phyloP scores from a whole-genome alignment of 2,888 invertebrate genomes.

The Hydrotaea diabolus region DNA sequence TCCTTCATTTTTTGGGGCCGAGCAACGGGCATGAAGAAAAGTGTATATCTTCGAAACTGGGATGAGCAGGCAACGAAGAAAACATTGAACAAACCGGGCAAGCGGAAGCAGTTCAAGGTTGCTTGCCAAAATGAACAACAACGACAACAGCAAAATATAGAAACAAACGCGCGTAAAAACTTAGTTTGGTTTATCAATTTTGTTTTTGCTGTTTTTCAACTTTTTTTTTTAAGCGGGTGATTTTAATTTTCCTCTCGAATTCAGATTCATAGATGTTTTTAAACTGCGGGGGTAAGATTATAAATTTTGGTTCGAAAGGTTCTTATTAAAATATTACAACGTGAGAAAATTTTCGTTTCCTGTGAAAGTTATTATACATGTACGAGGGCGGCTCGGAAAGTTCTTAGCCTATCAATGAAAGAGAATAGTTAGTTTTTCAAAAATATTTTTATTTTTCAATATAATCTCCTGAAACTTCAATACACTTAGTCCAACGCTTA shows the following conservation, averaged over 20 bases:
- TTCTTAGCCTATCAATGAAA: too few species aligned
- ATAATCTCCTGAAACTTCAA: too few species aligned
- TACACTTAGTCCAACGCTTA: too few species aligned
- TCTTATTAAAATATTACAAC: too few species aligned
- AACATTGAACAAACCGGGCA: constrained; percentile 13
- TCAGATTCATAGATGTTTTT: neutral
- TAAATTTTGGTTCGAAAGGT: too few species aligned
- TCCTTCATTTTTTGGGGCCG: neutral
- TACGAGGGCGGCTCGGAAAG: too few species aligned
- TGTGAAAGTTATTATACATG: too few species aligned
- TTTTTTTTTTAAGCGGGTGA: constrained; percentile 11
- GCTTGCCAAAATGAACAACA: constrained; percentile 48
- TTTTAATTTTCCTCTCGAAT: constrained; percentile 1
- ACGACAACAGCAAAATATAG: constrained; percentile 5
- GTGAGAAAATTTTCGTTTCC: too few species aligned
- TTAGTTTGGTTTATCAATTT: too few species aligned
- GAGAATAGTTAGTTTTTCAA: too few species aligned
- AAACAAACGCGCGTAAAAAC: neutral
- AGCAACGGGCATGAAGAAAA: neutral
- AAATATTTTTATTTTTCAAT: too few species aligned
- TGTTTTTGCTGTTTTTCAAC: neutral
- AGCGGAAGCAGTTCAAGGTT: constrained; percentile 65
- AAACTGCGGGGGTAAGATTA: neutral
- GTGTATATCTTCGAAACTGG: constrained; percentile 25
- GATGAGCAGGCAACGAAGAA: constrained; percentile 25